Evolutionary conservation across 2,888 invertebrate species (phyloP).

Genomic region (Limenitis camilla): DNA sequence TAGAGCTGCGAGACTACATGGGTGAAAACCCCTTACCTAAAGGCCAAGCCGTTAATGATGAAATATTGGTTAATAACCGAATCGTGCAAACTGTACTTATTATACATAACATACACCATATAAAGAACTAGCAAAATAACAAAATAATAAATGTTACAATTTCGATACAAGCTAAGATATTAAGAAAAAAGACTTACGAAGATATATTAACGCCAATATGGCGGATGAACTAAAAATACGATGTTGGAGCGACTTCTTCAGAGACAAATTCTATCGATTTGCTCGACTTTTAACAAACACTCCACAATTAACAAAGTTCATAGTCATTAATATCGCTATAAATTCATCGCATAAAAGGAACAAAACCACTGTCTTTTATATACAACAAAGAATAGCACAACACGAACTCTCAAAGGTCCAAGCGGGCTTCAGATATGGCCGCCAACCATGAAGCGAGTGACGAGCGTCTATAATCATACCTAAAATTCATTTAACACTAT

Average conservation of each 20-base stretch:
- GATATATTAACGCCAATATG: conserved; percentile 80
- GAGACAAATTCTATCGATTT: conserved; percentile 61
- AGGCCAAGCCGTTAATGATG: conserved; percentile 60
- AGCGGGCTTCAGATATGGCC: conserved; percentile 74
- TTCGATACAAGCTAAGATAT: conserved; percentile 58
- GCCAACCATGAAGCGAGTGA: conserved; percentile 59
- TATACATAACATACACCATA: conserved; percentile 61
- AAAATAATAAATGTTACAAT: conserved; percentile 51
- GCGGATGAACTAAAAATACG: conserved; percentile 79
- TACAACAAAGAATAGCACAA: conserved; percentile 69
- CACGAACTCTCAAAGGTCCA: conserved; percentile 69
- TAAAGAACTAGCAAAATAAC: conserved; percentile 61
- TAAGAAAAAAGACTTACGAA: conserved; percentile 72
- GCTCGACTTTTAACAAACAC: conserved; percentile 53
- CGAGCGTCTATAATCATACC: conserved; percentile 59
- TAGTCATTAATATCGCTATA: conserved; percentile 48
- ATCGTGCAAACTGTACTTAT: conserved; percentile 50
- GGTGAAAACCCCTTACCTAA: conserved; percentile 49
- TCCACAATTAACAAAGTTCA: conserved; percentile 56
- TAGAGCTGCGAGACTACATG: conserved; percentile 39
- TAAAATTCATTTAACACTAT: conserved; percentile 49
- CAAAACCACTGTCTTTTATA: conserved; percentile 62
- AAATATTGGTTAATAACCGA: conserved; percentile 43
- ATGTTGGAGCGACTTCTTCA: conserved; percentile 66
- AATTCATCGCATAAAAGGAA: conserved; percentile 55